phyloP scores from a whole-genome alignment of 2,797 vertebrate species.

The Sciaenops ocellatus region DNA sequence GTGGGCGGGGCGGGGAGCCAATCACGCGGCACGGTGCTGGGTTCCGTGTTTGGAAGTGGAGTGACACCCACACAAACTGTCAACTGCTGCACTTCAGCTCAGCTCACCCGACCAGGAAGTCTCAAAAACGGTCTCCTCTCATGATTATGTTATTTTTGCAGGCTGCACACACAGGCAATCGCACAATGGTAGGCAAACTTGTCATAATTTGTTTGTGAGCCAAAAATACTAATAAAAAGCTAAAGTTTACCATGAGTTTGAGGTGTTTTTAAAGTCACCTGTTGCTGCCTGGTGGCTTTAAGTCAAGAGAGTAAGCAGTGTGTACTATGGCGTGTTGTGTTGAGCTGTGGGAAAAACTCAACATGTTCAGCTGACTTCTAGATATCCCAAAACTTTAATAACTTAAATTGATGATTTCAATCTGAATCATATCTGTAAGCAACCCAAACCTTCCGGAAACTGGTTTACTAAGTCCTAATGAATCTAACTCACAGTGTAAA shows the following conservation, averaged over 20 bases:
- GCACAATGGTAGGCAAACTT: constrained; percentile 40
- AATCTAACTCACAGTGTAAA: not conserved
- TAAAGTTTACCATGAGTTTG: not conserved
- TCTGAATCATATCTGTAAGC: too few species aligned
- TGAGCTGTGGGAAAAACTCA: not conserved
- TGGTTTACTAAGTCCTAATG: not conserved
- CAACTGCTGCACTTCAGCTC: not conserved
- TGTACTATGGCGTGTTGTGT: not conserved
- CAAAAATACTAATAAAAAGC: not conserved
- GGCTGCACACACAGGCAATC: constrained; percentile 18
- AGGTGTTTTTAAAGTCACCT: not conserved
- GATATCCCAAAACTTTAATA: not conserved
- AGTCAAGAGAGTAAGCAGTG: not conserved
- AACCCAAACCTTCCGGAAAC: not conserved
- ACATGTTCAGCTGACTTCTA: not conserved
- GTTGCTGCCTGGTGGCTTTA: not conserved
- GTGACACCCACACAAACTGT: not conserved
- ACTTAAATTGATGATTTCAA: too few species aligned
- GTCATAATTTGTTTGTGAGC: not conserved
- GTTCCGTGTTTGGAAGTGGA: constrained; percentile 37
- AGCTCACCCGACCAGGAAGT: constrained; percentile 55
- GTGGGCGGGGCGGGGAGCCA: constrained; percentile 6
- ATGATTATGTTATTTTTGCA: constrained; percentile 8
- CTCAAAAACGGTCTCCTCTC: not conserved
- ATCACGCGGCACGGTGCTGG: constrained; percentile 3